Conservation (phyloP, 2,797 vertebrate species). For the Enteromius viviparus region DNA sequence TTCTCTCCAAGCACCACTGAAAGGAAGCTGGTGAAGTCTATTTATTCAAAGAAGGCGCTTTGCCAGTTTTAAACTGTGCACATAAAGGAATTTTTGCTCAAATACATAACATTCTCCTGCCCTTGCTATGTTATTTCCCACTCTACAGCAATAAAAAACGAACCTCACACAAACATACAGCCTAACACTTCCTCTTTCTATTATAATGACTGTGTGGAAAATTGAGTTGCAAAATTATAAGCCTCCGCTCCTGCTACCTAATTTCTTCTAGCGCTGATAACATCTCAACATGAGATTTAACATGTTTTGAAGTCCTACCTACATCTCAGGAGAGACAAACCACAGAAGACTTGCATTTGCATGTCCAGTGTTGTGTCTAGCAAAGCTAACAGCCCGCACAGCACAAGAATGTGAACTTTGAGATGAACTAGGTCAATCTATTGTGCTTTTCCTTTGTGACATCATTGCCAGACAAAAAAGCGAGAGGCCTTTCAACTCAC, state of each 20-base stretch:
- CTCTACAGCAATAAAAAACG: not conserved
- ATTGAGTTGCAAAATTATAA: not conserved
- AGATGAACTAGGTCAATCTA: constrained; percentile 22
- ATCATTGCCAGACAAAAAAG: constrained; percentile 4
- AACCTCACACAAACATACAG: not conserved
- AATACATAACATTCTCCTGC: not conserved
- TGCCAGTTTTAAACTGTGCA: not conserved
- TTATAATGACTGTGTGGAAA: not conserved
- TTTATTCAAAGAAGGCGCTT: not conserved
- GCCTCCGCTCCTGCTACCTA: not conserved
- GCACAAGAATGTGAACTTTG: constrained; percentile 2
- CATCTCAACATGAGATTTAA: constrained; percentile 17
- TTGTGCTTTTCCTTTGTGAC: constrained; percentile 25
- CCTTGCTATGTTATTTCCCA: not conserved
- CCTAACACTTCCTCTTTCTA: not conserved
- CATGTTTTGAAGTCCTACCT: not conserved
- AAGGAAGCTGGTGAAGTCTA: constrained; percentile 11
- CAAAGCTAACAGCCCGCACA: constrained; percentile 11
- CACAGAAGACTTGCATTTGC: not conserved
- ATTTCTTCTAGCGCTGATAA: not conserved
- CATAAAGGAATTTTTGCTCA: not conserved
- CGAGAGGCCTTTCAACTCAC: not conserved
- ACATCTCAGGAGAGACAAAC: not conserved
- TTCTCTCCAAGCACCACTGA: constrained; percentile 50
- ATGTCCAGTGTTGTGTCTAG: constrained; percentile 8